phyloP scores from a whole-genome alignment of 2,113 vertebrate species.

The Varanus salvator region DNA sequence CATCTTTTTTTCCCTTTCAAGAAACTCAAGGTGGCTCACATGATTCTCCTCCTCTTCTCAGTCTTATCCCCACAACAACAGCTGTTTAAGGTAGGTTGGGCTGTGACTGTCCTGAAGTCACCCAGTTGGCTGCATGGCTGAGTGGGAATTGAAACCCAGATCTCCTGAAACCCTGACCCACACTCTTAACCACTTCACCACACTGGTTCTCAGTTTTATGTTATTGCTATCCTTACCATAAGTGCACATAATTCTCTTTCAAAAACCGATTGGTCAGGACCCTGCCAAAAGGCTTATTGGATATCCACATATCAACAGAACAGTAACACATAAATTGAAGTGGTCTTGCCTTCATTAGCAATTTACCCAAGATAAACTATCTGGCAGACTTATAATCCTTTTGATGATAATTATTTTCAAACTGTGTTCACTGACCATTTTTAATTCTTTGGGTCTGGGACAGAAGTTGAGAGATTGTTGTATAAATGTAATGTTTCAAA shows the following conservation, averaged over 20 bases:
- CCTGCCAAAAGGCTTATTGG: background rate
- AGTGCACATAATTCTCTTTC: background rate
- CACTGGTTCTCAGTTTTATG: background rate
- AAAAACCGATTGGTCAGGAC: background rate
- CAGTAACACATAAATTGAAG: background rate
- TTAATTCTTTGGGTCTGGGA: no score
- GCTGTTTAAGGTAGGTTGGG: no score
- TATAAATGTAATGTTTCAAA: background rate
- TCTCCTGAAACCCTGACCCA: no score
- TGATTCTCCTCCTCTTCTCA: no score
- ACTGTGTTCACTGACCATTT: background rate
- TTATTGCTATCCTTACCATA: background rate
- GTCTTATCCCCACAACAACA: no score
- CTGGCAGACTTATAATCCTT: constrained; percentile 42
- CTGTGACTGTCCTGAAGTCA: no score
- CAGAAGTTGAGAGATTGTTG: background rate
- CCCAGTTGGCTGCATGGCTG: no score
- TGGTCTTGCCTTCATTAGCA: background rate
- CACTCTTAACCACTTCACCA: no score
- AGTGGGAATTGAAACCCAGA: no score
- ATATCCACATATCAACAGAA: background rate
- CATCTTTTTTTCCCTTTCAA: no score
- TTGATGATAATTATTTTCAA: background rate
- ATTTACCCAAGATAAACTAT: background rate
- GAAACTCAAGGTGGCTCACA: no score